These are phyloP conservation scores for Scolanthus callimorphus DNA, from an alignment of 92 coral and sea anemone genomes.

Conservation along the genomic window DNA sequence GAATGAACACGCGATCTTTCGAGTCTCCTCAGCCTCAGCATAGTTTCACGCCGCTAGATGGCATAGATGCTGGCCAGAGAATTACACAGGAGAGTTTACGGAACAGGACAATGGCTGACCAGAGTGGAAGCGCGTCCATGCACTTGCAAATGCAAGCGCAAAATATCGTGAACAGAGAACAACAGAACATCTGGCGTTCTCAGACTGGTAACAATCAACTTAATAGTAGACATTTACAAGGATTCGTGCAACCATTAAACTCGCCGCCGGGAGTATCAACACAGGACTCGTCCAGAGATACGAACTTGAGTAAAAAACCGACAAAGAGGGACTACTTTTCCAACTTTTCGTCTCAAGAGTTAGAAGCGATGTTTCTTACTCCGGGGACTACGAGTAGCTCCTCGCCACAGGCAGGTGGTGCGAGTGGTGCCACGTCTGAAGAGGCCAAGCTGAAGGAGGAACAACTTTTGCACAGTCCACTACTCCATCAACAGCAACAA, in stretches of 20 bases:
- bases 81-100: conserved; percentile 14
- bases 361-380: conserved; percentile 67
- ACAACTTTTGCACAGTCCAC: conserved; percentile 54
- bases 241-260: too few relatives aligned
- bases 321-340: conserved; percentile 76
- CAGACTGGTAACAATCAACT: too few relatives aligned
- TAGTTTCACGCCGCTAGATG: background rate
- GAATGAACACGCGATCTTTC: too few relatives aligned
- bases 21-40: background rate
- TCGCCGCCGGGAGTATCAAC: background rate
- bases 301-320: conserved; percentile 13
- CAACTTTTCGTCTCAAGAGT: conserved; percentile 72
- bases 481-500: conserved; percentile 80
- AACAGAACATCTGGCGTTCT: background rate
- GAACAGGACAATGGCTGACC: conserved; percentile 3
- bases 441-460: conserved; percentile 60
- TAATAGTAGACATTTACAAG: background rate
- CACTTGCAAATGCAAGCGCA: background rate
- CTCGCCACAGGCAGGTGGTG: background rate
- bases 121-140: background rate
- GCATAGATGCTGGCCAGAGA: conserved; percentile 4
- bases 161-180: background rate
- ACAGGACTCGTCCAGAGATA: background rate
- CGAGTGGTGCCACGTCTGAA: conserved; percentile 13
- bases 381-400: background rate